phyloP scores from a whole-genome alignment of 2,888 invertebrate species.

The Clunio marinus region DNA sequence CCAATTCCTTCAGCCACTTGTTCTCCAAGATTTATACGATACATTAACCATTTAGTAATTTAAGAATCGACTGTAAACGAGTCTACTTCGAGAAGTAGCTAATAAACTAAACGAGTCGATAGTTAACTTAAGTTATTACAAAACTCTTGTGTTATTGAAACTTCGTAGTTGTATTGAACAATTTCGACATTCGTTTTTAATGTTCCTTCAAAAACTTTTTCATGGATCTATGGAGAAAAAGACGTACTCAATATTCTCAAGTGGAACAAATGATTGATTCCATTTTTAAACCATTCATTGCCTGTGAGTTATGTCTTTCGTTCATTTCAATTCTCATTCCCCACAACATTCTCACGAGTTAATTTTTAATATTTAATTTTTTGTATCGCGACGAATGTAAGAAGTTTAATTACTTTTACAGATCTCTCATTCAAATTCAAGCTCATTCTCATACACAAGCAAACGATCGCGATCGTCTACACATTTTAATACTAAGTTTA shows the following conservation, averaged over 20 bases:
- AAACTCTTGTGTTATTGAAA: not conserved
- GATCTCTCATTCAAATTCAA: conserved; percentile 22
- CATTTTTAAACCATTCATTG: conserved; percentile 32
- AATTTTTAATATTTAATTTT: conserved; percentile 31
- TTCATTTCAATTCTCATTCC: not conserved
- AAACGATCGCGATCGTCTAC: conserved; percentile 12
- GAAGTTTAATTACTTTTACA: conserved; percentile 38
- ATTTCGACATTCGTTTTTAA: not conserved
- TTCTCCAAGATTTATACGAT: too few relatives aligned
- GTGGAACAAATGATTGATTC: conserved; percentile 39
- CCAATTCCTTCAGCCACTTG: too few relatives aligned
- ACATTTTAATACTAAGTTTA: conserved; percentile 12
- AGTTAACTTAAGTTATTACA: conserved; percentile 9
- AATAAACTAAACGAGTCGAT: not conserved
- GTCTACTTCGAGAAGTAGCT: not conserved
- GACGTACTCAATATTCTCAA: not conserved
- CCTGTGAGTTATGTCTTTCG: conserved; percentile 15
- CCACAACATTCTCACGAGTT: conserved; percentile 22
- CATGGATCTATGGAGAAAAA: not conserved
- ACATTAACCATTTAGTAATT: too few relatives aligned
- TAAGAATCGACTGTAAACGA: too few relatives aligned
- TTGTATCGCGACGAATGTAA: conserved; percentile 33
- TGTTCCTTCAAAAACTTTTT: not conserved
- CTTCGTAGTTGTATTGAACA: not conserved
- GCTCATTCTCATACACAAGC: not conserved